These are phyloP conservation scores for Megalonaias nervosa DNA, from an alignment of 1,140 invertebrate species.

Conservation along the genomic window DNA sequence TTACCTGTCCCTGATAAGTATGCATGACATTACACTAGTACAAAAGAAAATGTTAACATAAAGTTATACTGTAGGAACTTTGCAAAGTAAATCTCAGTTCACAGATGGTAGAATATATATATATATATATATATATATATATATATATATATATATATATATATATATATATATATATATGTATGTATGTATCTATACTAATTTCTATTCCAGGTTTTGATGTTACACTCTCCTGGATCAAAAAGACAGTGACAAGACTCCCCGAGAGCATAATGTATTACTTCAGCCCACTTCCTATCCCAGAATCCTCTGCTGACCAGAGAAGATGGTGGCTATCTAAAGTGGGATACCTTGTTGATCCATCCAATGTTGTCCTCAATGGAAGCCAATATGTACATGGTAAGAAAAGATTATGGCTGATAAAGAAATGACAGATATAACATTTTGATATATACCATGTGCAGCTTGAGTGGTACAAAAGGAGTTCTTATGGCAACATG, in stretches of 20 bases:
- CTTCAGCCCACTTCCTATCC: conserved; percentile 38
- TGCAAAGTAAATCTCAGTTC: neutral
- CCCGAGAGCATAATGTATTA: conserved; percentile 52
- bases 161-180: neutral
- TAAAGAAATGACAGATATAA: no score
- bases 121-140: conserved; percentile 1
- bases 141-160: neutral
- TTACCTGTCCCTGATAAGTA: neutral
- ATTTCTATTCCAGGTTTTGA: conserved; percentile 44
- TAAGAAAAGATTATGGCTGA: conserved; percentile 21
- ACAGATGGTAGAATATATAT: neutral
- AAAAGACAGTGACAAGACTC: conserved; percentile 53
- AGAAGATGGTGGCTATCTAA: conserved; percentile 50
- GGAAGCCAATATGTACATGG: conserved; percentile 62
- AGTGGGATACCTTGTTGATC: conserved; percentile 49
- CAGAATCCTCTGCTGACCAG: neutral
- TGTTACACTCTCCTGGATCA: conserved; percentile 45
- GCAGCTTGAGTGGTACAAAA: no score
- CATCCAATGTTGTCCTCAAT: conserved; percentile 54
- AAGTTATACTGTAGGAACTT: neutral
- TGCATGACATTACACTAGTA: neutral
- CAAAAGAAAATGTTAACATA: neutral
- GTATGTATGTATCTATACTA: neutral
- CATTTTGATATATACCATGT: no score
- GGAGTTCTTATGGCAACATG: no score